Conservation (phyloP, 1,140 invertebrate species). For the Nasonia longicornis region DNA sequence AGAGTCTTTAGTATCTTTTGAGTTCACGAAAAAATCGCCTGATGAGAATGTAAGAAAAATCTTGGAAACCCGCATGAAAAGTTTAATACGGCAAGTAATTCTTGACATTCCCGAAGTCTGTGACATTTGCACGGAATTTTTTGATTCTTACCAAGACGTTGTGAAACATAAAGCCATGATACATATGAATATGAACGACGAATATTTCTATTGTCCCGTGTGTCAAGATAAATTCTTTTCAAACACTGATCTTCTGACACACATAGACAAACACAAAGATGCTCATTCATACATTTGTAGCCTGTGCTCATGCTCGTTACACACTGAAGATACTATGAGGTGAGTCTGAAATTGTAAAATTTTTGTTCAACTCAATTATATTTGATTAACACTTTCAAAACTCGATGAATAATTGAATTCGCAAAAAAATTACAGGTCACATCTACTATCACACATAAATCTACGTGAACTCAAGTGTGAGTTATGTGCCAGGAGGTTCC, state of each 20-base stretch:
- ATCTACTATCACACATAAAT: constrained; percentile 39
- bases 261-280: constrained; percentile 37
- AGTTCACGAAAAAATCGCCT: neutral
- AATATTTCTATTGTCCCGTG: constrained; percentile 30
- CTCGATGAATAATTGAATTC: neutral
- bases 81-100: constrained; percentile 18
- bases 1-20: neutral
- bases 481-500: constrained; percentile 20
- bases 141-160: constrained; percentile 30
- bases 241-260: constrained; percentile 17
- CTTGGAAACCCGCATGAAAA: constrained; percentile 27
- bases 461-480: constrained; percentile 26
- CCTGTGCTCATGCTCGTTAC: constrained; percentile 19
- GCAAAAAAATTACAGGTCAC: constrained; percentile 5
- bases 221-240: constrained; percentile 35
- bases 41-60: neutral
- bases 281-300: constrained; percentile 27
- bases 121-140: constrained; percentile 17
- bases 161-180: constrained; percentile 39
- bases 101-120: constrained; percentile 37
- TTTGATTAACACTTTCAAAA: too few relatives aligned
- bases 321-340: constrained; percentile 40
- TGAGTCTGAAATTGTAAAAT: constrained; percentile 8
- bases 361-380: neutral
- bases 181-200: constrained; percentile 14